Evolutionary conservation across 92 coral and sea anemone species (phyloP), one percentile per base, ranked within the genome.

Genomic region (Phenganax subtilis): DNA sequence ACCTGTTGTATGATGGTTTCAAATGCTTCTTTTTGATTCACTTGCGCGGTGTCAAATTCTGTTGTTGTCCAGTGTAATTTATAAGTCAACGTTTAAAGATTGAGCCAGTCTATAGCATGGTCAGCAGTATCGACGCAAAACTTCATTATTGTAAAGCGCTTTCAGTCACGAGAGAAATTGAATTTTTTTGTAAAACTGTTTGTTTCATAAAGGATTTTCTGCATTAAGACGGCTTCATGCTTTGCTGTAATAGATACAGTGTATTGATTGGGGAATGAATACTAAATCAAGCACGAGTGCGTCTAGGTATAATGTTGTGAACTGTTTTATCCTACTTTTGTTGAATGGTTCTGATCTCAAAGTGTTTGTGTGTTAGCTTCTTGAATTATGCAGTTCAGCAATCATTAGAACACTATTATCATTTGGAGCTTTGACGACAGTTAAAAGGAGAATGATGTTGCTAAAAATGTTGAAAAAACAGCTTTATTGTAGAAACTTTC

Each of bases 121-220:
- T 44, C 70, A 64, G 70, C 70, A 28, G 70, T 10, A 25, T 59
- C 65, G 0, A 17, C 9, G 37, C 70, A 0, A 20, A 64, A 28
- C 8, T 64, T 28, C 67, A 61, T 61, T 64, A 64, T n/a, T 64
- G 37, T 64, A 30, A 64, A 64, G 70, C 70, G 70, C 70, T 64
- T 59, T 59, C 20, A 25, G 20, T 59, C 7, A 14, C 20, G 65
- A 59, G 0, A 59, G 16, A 59, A 59, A 59, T 59, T n/a, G 27
- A 64, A 20, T 7, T 31, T 64, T 64, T 64, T 64, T 44, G 27
- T 64, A 44, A 64, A 64, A 64, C 17, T 17, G 12, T 64, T n/a
- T n/a, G 70, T 44, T n/a, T 64, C 20, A 17, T 9, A 64, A 64
- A 44, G 37, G 70, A 64, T 10, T 20, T 64, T 64, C 7, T 64